A percentile compares a stretch with the other conserved stretches of the same genome.
Conservation (phyloP, 2,113 vertebrate genomes). For the Corynorhinus townsendii region DNA sequence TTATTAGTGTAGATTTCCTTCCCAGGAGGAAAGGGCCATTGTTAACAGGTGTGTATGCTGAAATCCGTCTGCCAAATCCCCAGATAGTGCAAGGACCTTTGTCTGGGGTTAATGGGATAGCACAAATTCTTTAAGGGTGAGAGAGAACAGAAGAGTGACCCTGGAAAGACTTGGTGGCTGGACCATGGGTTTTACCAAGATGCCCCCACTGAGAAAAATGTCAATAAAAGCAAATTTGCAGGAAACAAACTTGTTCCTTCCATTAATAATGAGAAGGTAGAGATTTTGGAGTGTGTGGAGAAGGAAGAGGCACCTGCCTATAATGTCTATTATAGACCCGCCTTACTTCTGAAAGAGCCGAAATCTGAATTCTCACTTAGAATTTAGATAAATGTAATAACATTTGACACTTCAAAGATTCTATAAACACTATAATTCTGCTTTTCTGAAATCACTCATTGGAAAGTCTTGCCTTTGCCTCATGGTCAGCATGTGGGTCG, state of each 20-base stretch:
- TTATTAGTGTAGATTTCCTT: background rate
- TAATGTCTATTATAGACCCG: background rate
- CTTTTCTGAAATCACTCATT: background rate
- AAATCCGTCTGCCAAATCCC: background rate
- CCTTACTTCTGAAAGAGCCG: background rate
- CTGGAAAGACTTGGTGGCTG: background rate
- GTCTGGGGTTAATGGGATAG: background rate
- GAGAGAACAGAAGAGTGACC: background rate
- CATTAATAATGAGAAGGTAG: background rate
- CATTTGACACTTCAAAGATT: background rate
- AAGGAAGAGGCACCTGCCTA: background rate
- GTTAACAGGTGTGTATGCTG: background rate
- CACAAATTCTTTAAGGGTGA: background rate
- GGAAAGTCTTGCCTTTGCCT: slow-evolving; percentile 88
- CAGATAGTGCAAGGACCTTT: background rate
- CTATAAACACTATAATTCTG: background rate
- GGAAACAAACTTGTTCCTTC: background rate
- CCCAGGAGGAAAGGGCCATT: background rate
- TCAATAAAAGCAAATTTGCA: background rate
- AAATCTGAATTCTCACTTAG: background rate
- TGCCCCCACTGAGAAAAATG: background rate
- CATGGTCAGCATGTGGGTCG: slow-evolving; percentile 85
- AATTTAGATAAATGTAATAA: background rate
- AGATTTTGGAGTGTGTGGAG: background rate
- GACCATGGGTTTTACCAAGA: background rate